Evolutionary conservation across 2,113 vertebrate species (phyloP).

Genomic region (Jaculus jaculus): DNA sequence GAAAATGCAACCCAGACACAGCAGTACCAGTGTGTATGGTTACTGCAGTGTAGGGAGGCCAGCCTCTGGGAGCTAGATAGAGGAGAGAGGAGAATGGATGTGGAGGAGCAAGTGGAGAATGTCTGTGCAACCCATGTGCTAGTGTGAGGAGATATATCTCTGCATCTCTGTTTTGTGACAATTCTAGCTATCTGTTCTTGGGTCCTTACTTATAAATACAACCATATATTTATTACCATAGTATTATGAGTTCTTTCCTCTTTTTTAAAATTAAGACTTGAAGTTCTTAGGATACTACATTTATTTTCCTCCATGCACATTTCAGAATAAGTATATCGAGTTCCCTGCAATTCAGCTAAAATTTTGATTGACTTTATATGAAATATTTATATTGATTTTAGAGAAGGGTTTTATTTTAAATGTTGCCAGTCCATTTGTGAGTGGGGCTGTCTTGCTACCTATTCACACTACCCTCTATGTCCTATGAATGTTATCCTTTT

Average conservation of each 20-base stretch:
- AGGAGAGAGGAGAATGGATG: not conserved
- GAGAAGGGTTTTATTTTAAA: conserved; percentile 18
- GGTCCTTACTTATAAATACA: not conserved
- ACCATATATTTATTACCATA: not conserved
- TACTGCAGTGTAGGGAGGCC: not conserved
- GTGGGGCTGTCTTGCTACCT: not conserved
- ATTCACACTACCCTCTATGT: not conserved
- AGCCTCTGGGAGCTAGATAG: not conserved
- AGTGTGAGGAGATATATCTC: not conserved
- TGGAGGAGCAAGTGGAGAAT: not conserved
- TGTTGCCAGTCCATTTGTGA: not conserved
- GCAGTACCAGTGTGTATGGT: not conserved
- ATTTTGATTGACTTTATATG: conserved; percentile 25
- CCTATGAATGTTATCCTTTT: not conserved
- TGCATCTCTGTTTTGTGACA: not conserved
- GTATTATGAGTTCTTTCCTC: not conserved
- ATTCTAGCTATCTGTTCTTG: not conserved
- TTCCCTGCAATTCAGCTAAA: conserved; percentile 33
- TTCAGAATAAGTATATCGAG: not conserved
- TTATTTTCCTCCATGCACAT: not conserved
- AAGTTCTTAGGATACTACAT: conserved; percentile 8
- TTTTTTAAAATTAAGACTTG: not conserved
- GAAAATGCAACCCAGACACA: not conserved
- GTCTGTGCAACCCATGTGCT: not conserved
- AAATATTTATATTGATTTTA: conserved; percentile 35